Base-by-base conservation (phyloP, 2,113 vertebrate genomes). In the Sigmodon hispidus region DNA sequence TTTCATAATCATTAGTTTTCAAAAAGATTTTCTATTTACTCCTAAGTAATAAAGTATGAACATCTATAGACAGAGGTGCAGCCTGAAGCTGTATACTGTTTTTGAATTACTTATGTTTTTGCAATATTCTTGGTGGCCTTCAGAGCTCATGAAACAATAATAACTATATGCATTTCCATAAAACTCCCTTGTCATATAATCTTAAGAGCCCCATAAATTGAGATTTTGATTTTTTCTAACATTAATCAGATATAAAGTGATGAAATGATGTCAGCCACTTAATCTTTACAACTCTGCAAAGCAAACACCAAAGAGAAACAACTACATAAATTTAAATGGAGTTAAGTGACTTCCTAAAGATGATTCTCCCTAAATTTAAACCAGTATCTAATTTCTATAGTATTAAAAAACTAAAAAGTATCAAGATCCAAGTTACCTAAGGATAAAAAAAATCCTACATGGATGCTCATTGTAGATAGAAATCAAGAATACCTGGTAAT, bases 101-200 rank as follows among this genome's bases (percentile, higher is more conserved):
- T 96, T 92, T 92, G 48, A 92, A 79, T 52, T 24, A 73, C 61
- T 77, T 29, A n/a, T 73, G 26, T 91, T 94, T 96, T 79, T 89
- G 3, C 26, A 80, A 36, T 90, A 85, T 70, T 95, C 57, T 87
- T 81, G n/a, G 1, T 57, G 73, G 34, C 43, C 36, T 45, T 70
- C 57, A 89, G 63, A 69, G n/a, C 48, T 79, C 92, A 65, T 26
- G 50, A 93, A 80, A 97, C 50, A 31, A 12, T 77, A 89, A 83
- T 31, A 65, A 72, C 55, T 57, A 29, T 70, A 89, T 57, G 29
- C 83, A 83, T 43, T 69, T 70, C 52, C 45, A 87, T 36, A 69
- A 87, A 70, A 87, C 45, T 59, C 26, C 21, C 21, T 70, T 87
- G 31, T 70, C n/a, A 63, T 69, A 1, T 85, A 77, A 70, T 83